These are phyloP conservation scores for Paramormyrops hopkinsi DNA, from an alignment of 2,797 vertebrate genomes.

Conservation along the genomic window DNA sequence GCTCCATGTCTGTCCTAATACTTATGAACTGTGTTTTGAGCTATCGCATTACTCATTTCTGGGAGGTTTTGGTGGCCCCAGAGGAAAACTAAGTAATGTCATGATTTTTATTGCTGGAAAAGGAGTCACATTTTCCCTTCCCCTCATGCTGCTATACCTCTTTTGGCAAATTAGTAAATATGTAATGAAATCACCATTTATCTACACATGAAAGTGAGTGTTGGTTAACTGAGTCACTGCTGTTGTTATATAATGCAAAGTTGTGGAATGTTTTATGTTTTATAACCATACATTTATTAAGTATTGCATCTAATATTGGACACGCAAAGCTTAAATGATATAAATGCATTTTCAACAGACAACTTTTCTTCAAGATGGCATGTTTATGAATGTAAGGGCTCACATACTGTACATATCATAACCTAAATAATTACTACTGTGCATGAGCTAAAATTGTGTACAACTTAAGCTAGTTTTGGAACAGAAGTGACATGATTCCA, in stretches of 20 bases:
- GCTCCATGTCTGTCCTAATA: background rate
- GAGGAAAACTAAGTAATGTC: background rate
- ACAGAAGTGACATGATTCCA: background rate
- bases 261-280: background rate
- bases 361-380: background rate
- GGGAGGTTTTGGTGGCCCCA: background rate
- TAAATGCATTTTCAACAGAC: background rate
- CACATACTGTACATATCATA: background rate
- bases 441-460: background rate
- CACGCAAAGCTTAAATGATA: background rate
- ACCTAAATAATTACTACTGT: background rate
- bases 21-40: background rate
- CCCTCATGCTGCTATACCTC: slow-evolving; percentile 3
- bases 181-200: slow-evolving; percentile 6
- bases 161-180: background rate
- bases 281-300: background rate
- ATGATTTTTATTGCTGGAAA: background rate
- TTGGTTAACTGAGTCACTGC: background rate
- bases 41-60: background rate
- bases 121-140: background rate
- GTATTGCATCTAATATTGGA: background rate
- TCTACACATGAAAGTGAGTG: background rate
- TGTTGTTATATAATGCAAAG: background rate
- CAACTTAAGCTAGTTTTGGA: background rate
- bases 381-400: background rate